phyloP scores from a whole-genome alignment of 2,797 vertebrate genomes.

The Oceanodroma leucorhoa region DNA sequence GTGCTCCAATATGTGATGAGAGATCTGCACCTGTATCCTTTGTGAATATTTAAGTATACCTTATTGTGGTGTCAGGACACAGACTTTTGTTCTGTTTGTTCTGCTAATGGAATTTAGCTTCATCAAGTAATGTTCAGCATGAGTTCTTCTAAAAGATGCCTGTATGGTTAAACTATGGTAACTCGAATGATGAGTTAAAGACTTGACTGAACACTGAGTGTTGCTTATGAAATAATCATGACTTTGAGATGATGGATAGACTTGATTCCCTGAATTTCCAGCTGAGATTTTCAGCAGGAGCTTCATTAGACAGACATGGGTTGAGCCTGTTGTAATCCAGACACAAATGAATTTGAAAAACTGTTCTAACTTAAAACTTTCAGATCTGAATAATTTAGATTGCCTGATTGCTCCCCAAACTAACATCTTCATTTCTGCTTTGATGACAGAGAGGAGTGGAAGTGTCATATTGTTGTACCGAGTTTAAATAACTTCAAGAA shows the following conservation, averaged over 20 bases:
- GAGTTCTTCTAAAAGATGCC: slow-evolving; percentile 70
- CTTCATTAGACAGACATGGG: slow-evolving; percentile 72
- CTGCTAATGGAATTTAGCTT: slow-evolving; percentile 70
- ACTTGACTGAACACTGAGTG: slow-evolving; percentile 74
- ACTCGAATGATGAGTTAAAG: slow-evolving; percentile 73
- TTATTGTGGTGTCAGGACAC: slow-evolving; percentile 27
- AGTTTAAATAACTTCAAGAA: slow-evolving; percentile 50
- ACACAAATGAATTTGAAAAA: slow-evolving; percentile 70
- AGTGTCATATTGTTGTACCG: slow-evolving; percentile 19
- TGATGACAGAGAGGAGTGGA: slow-evolving; percentile 25
- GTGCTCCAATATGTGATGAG: neutral
- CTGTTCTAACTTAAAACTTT: slow-evolving; percentile 65
- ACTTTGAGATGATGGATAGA: slow-evolving; percentile 68
- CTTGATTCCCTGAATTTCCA: slow-evolving; percentile 74
- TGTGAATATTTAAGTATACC: slow-evolving; percentile 37
- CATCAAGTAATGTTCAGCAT: slow-evolving; percentile 59
- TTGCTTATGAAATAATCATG: slow-evolving; percentile 81
- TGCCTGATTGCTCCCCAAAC: slow-evolving; percentile 52
- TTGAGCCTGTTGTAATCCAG: slow-evolving; percentile 62
- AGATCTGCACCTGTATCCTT: slow-evolving; percentile 17
- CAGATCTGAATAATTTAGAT: slow-evolving; percentile 70
- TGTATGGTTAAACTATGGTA: slow-evolving; percentile 66
- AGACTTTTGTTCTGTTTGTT: slow-evolving; percentile 42
- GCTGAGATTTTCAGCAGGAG: slow-evolving; percentile 76
- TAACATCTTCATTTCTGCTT: slow-evolving; percentile 68